Conservation (phyloP, 2,888 invertebrate genomes). For the Amphipoea oculea region DNA sequence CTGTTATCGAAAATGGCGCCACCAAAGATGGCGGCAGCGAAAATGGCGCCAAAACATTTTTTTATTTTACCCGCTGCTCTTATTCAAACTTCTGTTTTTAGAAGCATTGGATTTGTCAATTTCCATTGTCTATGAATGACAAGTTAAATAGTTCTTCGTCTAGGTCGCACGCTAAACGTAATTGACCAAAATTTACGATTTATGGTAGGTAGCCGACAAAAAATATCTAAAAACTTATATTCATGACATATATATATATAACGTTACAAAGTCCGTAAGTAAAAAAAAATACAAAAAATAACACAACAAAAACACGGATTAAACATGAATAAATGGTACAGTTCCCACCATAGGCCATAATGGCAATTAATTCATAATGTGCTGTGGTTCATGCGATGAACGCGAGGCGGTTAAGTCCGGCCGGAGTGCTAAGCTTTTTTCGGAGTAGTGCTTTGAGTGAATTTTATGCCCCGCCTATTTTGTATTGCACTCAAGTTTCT, state of each 20-base stretch:
- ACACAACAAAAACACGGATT: conserved; percentile 28
- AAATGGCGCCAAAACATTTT: neutral
- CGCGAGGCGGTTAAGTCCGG: conserved; percentile 18
- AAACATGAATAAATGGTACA: conserved; percentile 55
- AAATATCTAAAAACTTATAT: neutral
- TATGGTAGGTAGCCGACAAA: neutral
- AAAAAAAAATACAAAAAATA: conserved; percentile 36
- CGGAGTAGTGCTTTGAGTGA: neutral
- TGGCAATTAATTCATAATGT: conserved; percentile 70
- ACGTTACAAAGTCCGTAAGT: conserved; percentile 19
- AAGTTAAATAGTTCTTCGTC: no score
- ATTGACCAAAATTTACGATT: neutral
- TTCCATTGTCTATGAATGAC: neutral
- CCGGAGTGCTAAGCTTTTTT: neutral
- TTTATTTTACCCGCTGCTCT: neutral
- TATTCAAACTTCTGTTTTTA: neutral
- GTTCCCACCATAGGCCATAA: conserved; percentile 71
- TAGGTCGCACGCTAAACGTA: neutral
- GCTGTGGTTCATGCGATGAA: conserved; percentile 62
- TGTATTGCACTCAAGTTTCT: neutral
- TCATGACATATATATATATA: neutral
- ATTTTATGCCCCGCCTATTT: neutral
- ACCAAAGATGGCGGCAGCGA: neutral
- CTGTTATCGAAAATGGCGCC: neutral
- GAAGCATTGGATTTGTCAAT: neutral